Base-by-base conservation (phyloP, 2,888 invertebrate genomes). In the Ganaspis brasiliensis region DNA sequence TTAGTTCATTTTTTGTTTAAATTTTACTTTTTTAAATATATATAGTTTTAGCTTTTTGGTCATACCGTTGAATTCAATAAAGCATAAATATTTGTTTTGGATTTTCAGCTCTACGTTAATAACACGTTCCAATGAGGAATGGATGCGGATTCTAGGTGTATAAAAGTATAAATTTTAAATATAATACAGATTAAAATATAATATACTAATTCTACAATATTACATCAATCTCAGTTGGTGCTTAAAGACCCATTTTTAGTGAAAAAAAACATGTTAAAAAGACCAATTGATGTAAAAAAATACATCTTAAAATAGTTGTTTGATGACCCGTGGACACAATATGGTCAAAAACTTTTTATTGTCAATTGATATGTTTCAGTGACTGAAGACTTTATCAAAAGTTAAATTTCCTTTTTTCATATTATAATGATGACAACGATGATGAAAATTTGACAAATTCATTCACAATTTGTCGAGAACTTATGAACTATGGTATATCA, bases 201-300 rank as follows among this genome's bases (percentile, higher is more conserved):
- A 14, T 40, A 67, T 45, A 26, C 45, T 45, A 67, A 37, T 45
- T 24, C 45, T 67, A 67, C n/a, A 24, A 67, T n/a, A n/a, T n/a
- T 59, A 59, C 31, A 45, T 40, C 24, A 67, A 67, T 67, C 45
- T 67, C 67, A 45, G 67, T 49, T 67, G 67, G 45, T 49, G 67
- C 24, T 24, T 24, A 40, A 52, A 67, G 24, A 67, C n/a, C 9
- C n/a, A 67, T 67, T 2, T n/a, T 21, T 12, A 19, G 52, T 52
- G 19, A 52, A 19, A 52, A 52, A 52, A 52, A 16, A 16, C 16
- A 19, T 52, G n/a, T 52, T n/a, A 35, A 35, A 35, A 35, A 40
- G 10, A 9, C 40, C 40, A 12, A 40, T 40, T 40, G 40, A 40
- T 40, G 40, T 40, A 40, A 40, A 40, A 40, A 40, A 40, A 40